Evolutionary conservation across 1,140 invertebrate species (phyloP).

Genomic region (Physella acuta): DNA sequence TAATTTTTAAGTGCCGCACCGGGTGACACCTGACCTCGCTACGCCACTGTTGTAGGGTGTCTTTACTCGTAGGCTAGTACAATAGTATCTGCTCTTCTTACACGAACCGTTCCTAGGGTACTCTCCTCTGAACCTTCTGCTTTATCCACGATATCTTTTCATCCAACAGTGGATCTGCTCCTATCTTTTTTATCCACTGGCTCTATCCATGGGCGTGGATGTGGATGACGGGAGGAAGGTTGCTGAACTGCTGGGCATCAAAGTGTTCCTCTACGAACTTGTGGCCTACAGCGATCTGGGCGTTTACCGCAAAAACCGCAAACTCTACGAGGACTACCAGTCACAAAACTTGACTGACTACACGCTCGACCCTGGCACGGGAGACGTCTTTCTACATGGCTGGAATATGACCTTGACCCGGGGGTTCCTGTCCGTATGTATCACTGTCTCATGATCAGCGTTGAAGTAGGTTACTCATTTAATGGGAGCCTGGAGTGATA

Average conservation of each 20-base stretch:
- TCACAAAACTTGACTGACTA: slow-evolving; percentile 22
- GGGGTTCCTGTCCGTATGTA: slow-evolving; percentile 24
- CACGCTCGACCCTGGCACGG: slow-evolving; percentile 25
- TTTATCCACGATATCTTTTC: slow-evolving; percentile 21
- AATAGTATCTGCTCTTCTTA: not conserved
- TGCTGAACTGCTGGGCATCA: slow-evolving; percentile 56
- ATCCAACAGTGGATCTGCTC: slow-evolving; percentile 50
- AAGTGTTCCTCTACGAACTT: slow-evolving; percentile 60
- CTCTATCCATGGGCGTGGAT: slow-evolving; percentile 56
- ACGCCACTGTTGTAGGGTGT: no score
- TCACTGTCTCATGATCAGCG: slow-evolving; percentile 10
- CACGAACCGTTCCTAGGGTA: not conserved
- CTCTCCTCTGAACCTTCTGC: not conserved
- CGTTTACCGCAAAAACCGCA: slow-evolving; percentile 40
- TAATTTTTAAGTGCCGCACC: no score
- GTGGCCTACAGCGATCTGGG: slow-evolving; percentile 52
- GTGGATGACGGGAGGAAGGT: slow-evolving; percentile 52
- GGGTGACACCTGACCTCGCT: no score
- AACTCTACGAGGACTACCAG: slow-evolving; percentile 35
- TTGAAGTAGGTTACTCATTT: no score
- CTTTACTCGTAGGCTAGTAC: no score
- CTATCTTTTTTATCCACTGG: slow-evolving; percentile 57
- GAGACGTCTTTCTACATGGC: slow-evolving; percentile 19
- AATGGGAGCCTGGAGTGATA: no score
- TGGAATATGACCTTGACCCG: slow-evolving; percentile 26